Base-by-base conservation (phyloP, 2,797 vertebrate species). In the Scyliorhinus canicula region DNA sequence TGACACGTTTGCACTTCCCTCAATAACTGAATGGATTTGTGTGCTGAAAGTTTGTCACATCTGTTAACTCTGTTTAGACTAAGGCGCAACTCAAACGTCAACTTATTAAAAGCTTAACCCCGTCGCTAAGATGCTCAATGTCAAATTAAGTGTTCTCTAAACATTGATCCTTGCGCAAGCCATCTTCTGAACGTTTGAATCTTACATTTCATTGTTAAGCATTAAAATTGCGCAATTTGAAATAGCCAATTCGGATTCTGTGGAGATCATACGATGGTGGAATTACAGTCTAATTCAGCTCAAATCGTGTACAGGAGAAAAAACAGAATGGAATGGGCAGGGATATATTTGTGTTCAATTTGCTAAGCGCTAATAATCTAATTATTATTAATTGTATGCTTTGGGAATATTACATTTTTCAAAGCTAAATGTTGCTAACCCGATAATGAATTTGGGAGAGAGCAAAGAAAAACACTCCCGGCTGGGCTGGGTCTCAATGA, bases 351-450 rank as follows among this genome's bases (percentile, higher is more conserved):
- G 3, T 65, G 60, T 93, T 65, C 40, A 50, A 67, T 47, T 69
- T 69, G 63, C 91, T 44, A 69, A 93, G 63, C 67, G 91, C 44
- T 69, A 47, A 35, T 93, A 69, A 50, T 93, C 65, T 69, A 16
- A 93, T 90, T 71, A 71, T 69, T 50, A 94, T 94, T 94, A 52
- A 94, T 71, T 94, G 65, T 35, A 94, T 71, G 93, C 67, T 94
- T 94, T 71, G 47, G 26, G 65, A 26, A 94, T 31, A 31, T 94
- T 94, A 47, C 93, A 71, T 52, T 74, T 50, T 74, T 71, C 67
- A 69, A 74, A 94, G 91, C 44, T 93, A 93, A 65, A 67, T 65
- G 63, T 93, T 93, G 91, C 93, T 74, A 71, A 55, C 67, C 93
- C 44, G 44, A 52, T 52, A 71, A 93, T 71, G 67, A 71, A 50